Conservation (phyloP, 92 coral and sea anemone genomes). For the Bergia puertoricense region DNA sequence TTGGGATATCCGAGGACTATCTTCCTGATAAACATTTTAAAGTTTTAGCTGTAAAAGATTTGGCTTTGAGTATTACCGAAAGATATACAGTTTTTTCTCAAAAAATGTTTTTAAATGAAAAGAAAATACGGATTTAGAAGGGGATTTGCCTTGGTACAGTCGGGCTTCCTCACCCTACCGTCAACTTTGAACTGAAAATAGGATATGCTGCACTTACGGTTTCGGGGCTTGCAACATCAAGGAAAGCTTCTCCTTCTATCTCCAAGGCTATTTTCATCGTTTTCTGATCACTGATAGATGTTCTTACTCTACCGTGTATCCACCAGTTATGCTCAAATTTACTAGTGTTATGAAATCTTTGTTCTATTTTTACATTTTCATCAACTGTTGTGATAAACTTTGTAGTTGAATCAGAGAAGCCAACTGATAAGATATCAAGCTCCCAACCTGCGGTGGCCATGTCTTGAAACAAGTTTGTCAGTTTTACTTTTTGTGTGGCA, state of each 20-base stretch:
- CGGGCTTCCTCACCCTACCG: too few species aligned
- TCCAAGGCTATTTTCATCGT: background rate
- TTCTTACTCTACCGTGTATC: background rate
- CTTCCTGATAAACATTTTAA: too few species aligned
- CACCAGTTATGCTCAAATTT: slow-evolving; percentile 34
- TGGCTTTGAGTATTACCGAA: too few species aligned
- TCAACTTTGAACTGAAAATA: too few species aligned
- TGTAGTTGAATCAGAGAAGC: background rate
- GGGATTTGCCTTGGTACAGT: too few species aligned
- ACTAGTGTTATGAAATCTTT: background rate
- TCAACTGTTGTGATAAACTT: background rate
- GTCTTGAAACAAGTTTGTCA: slow-evolving; percentile 6
- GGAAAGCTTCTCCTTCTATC: background rate
- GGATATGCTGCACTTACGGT: background rate
- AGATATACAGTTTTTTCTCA: too few species aligned
- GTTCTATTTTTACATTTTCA: slow-evolving; percentile 26
- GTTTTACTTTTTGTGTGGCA: background rate
- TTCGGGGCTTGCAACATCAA: background rate
- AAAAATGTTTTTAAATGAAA: too few species aligned
- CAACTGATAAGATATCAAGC: slow-evolving; percentile 21
- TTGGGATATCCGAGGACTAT: too few species aligned
- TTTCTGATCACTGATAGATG: background rate
- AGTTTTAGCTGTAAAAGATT: too few species aligned
- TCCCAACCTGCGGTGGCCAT: slow-evolving; percentile 25
- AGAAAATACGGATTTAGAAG: too few species aligned